These are phyloP conservation scores for Ochotona princeps DNA, from an alignment of 2,113 vertebrate genomes.

Conservation along the genomic window DNA sequence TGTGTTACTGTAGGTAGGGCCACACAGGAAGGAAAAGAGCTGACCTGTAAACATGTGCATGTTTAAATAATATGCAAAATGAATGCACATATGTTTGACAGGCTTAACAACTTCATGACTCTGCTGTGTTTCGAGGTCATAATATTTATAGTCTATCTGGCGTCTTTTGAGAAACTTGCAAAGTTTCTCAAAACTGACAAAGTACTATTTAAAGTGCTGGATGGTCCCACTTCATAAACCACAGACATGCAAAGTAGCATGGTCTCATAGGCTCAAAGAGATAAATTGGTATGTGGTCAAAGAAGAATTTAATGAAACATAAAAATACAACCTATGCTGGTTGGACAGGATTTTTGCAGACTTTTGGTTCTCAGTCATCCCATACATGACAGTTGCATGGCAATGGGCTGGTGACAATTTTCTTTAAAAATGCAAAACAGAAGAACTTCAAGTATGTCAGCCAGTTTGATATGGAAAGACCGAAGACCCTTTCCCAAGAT, in stretches of 20 bases:
- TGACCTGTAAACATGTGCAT: constrained; percentile 13
- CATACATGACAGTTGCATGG: background rate
- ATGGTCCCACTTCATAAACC: constrained; percentile 54
- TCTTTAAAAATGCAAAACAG: background rate
- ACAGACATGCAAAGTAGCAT: constrained; percentile 60
- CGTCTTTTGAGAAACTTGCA: constrained; percentile 55
- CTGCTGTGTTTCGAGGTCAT: constrained; percentile 46
- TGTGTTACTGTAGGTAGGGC: constrained; percentile 56
- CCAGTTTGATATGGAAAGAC: background rate
- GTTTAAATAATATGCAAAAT: constrained; percentile 28
- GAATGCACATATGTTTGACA: constrained; percentile 29
- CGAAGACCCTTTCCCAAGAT: background rate
- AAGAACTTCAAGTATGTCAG: background rate
- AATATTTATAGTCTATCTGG: constrained; percentile 43
- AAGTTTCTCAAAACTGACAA: background rate
- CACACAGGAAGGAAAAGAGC: constrained; percentile 70
- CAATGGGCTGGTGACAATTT: constrained; percentile 11
- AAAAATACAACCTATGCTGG: constrained; percentile 48
- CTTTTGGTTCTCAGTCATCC: background rate
- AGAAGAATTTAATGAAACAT: constrained; percentile 62
- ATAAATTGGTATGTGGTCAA: constrained; percentile 47
- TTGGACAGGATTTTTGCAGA: constrained; percentile 11
- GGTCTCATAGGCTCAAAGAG: constrained; percentile 29
- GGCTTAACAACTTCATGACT: constrained; percentile 29
- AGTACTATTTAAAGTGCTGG: constrained; percentile 45